Evolutionary conservation across 2,113 vertebrate genomes (phyloP).

Genomic region (Pelodiscus sinensis): DNA sequence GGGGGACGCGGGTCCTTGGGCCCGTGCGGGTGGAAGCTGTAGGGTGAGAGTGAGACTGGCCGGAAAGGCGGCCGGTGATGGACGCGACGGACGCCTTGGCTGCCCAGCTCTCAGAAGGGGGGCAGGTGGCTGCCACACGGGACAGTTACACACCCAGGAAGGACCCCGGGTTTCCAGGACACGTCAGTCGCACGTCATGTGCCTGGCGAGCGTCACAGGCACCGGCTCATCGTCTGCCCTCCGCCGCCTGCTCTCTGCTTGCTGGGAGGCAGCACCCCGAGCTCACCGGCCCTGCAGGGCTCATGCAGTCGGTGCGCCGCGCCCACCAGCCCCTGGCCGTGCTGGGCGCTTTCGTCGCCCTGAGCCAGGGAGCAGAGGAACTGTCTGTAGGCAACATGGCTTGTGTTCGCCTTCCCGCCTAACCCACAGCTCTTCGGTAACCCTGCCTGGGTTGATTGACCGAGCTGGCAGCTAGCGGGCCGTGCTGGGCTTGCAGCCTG

Average conservation of each 20-base stretch:
- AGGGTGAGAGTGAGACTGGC: neutral
- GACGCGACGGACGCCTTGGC: neutral
- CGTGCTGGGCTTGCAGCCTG: neutral
- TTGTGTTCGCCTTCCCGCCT: neutral
- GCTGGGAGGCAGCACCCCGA: neutral
- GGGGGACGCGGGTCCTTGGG: neutral
- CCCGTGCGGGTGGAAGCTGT: neutral
- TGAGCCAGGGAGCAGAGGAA: too few species aligned
- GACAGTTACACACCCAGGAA: rapidly evolving
- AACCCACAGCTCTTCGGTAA: neutral
- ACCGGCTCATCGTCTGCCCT: neutral
- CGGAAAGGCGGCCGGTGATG: rapidly evolving
- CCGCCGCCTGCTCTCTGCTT: neutral
- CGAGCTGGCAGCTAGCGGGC: neutral
- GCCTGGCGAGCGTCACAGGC: too few species aligned
- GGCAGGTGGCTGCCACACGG: neutral
- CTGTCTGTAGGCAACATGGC: neutral
- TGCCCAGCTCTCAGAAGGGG: neutral
- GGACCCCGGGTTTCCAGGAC: rapidly evolving
- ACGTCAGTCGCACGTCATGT: neutral
- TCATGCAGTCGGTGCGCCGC: neutral
- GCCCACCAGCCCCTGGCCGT: too few species aligned
- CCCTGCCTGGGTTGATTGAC: neutral
- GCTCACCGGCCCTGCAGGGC: neutral
- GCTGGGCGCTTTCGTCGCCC: neutral